phyloP scores from a whole-genome alignment of 2,888 invertebrate species.

The Amblyteles armatorius region DNA sequence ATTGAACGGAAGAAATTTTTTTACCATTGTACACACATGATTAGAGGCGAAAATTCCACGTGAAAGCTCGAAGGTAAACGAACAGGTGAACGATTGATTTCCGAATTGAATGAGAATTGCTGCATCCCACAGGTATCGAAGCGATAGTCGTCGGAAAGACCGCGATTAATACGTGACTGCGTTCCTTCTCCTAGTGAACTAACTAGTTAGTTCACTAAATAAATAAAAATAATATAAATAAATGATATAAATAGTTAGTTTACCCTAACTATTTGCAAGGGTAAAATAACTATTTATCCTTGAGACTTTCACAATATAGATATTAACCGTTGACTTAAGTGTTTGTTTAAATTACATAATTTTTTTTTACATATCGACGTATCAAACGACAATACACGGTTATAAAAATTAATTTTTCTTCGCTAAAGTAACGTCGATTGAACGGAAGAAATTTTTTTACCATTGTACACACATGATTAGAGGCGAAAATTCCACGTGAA shows the following conservation, averaged over 20 bases:
- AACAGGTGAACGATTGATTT: slow-evolving; percentile 23
- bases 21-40: not conserved
- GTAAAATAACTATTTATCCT: too few relatives aligned
- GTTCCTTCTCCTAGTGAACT: not conserved
- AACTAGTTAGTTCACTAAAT: too few relatives aligned
- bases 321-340: not conserved
- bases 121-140: not conserved
- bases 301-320: too few relatives aligned
- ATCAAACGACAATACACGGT: not conserved
- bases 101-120: slow-evolving; percentile 32
- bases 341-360: not conserved
- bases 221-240: too few relatives aligned
- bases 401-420: not conserved
- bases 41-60: not conserved
- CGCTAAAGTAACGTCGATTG: not conserved
- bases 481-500: slow-evolving; percentile 4
- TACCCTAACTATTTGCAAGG: too few relatives aligned
- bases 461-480: not conserved
- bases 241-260: too few relatives aligned
- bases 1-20: not conserved
- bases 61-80: not conserved
- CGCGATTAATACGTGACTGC: slow-evolving; percentile 27
- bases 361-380: not conserved
- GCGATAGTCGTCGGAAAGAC: slow-evolving; percentile 1
- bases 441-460: not conserved